phyloP scores from a whole-genome alignment of 2,113 vertebrate genomes.

The Erythrolamprus reginae region DNA sequence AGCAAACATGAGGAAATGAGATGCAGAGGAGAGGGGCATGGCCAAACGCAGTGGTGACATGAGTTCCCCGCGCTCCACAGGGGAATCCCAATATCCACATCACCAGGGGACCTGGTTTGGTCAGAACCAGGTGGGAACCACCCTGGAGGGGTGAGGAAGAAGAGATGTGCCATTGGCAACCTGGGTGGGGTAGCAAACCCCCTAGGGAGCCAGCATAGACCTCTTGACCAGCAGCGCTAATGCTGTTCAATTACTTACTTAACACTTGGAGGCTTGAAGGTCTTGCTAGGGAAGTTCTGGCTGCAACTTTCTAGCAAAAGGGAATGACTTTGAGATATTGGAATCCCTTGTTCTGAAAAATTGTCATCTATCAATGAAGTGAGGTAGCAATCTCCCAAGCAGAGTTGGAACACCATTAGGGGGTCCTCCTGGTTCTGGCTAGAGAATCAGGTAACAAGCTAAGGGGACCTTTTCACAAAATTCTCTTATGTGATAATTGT shows the following conservation, averaged over 20 bases:
- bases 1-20: no score
- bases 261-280: background rate
- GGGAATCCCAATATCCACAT: no score
- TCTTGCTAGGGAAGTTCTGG: background rate
- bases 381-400: background rate
- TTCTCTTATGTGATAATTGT: background rate
- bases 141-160: no score
- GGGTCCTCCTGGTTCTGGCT: background rate
- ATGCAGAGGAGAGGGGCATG: no score
- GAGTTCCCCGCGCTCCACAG: no score
- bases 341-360: background rate
- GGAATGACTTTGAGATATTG: background rate
- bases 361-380: background rate
- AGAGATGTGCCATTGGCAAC: no score
- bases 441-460: background rate
- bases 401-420: background rate
- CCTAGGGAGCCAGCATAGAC: no score
- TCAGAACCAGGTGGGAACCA: no score
- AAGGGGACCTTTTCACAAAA: background rate
- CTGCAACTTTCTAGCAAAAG: background rate
- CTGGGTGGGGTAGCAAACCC: no score
- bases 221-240: no score
- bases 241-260: background rate
- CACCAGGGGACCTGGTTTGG: no score
- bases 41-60: no score